These are phyloP conservation scores for Brachystomella parvula DNA, from an alignment of 1,140 invertebrate genomes.

Conservation along the genomic window DNA sequence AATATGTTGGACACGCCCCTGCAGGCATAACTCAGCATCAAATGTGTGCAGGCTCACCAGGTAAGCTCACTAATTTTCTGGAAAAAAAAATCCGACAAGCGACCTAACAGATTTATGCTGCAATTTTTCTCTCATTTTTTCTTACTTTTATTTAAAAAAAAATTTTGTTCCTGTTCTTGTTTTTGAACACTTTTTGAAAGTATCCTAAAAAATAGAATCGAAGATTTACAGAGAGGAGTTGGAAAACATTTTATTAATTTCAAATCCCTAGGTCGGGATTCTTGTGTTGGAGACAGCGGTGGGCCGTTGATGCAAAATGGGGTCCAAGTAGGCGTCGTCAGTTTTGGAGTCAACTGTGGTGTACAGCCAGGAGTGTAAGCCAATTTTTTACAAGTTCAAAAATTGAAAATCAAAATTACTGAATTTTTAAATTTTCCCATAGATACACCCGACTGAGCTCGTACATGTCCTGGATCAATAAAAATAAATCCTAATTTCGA, in stretches of 20 bases:
- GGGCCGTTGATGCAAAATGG: conserved; percentile 5
- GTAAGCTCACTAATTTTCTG: conserved; percentile 45
- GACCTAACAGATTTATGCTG: conserved; percentile 56
- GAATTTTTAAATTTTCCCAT: background rate
- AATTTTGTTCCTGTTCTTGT: background rate
- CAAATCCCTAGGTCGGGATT: conserved; percentile 2
- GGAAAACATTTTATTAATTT: background rate
- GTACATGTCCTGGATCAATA: conserved; percentile 12
- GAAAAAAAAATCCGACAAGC: conserved; percentile 76
- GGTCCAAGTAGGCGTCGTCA: conserved; percentile 2
- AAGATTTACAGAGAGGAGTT: no score
- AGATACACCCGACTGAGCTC: background rate
- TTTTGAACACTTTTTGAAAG: background rate
- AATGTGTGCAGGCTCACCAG: conserved; percentile 71
- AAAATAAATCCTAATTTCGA: conserved; percentile 11
- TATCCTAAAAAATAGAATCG: background rate
- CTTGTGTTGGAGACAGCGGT: background rate
- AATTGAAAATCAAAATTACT: conserved; percentile 7
- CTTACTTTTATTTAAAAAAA: no score
- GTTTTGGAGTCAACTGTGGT: conserved; percentile 10
- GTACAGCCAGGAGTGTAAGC: background rate
- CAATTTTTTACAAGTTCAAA: background rate
- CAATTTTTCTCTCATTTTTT: background rate
- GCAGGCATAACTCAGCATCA: conserved; percentile 82
- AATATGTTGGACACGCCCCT: conserved; percentile 72